A percentile compares a stretch with the other conserved stretches of the same genome.
Conservation (phyloP, 1,140 invertebrate genomes). For the Zophobas morio region DNA sequence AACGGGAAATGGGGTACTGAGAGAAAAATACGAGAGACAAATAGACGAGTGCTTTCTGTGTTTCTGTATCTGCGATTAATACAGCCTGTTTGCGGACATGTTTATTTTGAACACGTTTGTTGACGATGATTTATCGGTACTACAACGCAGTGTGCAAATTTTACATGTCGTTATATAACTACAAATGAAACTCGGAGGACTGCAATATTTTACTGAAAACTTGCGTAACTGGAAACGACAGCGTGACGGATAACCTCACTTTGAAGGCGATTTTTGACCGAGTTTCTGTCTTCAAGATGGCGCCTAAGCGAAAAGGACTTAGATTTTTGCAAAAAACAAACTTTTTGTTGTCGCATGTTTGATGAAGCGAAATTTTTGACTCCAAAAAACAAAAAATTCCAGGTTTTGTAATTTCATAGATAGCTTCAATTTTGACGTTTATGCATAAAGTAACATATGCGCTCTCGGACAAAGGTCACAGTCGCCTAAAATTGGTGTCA, state of each 20-base stretch:
- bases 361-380: no score
- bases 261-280: background rate
- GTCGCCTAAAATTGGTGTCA: no score
- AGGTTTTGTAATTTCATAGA: no score
- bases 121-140: background rate
- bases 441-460: no score
- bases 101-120: conserved; percentile 11
- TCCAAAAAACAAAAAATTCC: no score
- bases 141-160: background rate
- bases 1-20: background rate
- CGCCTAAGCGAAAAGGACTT: no score
- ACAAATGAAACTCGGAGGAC: background rate
- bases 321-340: no score
- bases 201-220: background rate
- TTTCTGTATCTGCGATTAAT: background rate
- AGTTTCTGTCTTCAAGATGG: no score
- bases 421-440: no score
- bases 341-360: no score
- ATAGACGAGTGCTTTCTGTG: background rate
- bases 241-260: no score
- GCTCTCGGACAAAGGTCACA: no score
- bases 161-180: background rate
- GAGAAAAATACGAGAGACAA: background rate
- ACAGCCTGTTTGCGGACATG: background rate
- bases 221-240: background rate